Evolutionary conservation across 2,113 vertebrate species (phyloP).

Genomic region (Helogale parvula): DNA sequence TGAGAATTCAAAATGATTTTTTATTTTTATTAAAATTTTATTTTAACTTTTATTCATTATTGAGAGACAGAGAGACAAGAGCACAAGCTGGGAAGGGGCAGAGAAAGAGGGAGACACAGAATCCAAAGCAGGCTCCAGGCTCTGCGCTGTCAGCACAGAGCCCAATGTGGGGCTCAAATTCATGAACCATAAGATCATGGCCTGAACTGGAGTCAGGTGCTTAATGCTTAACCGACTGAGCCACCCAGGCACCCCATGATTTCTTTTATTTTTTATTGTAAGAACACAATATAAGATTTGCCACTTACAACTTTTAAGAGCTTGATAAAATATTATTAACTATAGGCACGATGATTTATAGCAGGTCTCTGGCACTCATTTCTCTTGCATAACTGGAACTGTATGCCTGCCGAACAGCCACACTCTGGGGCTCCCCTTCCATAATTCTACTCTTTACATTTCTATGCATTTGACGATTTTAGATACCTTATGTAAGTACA

Average conservation of each 20-base stretch:
- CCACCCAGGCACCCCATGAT: too few species aligned
- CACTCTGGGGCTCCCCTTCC: background rate
- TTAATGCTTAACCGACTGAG: too few species aligned
- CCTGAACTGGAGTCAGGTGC: too few species aligned
- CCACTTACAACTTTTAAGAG: background rate
- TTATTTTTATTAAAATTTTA: background rate
- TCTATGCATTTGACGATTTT: background rate
- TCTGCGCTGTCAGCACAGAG: too few species aligned
- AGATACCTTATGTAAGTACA: background rate
- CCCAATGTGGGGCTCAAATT: too few species aligned
- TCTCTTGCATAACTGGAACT: background rate
- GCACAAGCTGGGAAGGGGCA: too few species aligned
- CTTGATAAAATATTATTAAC: background rate
- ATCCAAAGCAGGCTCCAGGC: too few species aligned
- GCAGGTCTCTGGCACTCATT: background rate
- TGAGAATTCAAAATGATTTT: conserved; percentile 1
- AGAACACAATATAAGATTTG: background rate
- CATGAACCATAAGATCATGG: too few species aligned
- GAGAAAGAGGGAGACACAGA: too few species aligned
- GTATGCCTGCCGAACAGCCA: background rate
- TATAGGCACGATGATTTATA: background rate
- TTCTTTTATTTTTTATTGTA: background rate
- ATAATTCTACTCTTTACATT: background rate
- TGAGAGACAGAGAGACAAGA: too few species aligned
- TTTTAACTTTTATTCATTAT: too few species aligned